Percentiles rank a stretch among this genome's conserved stretches.
Evolutionary conservation across 2,797 vertebrate genomes (phyloP).

Genomic region (Sebastes hopkinsi): DNA sequence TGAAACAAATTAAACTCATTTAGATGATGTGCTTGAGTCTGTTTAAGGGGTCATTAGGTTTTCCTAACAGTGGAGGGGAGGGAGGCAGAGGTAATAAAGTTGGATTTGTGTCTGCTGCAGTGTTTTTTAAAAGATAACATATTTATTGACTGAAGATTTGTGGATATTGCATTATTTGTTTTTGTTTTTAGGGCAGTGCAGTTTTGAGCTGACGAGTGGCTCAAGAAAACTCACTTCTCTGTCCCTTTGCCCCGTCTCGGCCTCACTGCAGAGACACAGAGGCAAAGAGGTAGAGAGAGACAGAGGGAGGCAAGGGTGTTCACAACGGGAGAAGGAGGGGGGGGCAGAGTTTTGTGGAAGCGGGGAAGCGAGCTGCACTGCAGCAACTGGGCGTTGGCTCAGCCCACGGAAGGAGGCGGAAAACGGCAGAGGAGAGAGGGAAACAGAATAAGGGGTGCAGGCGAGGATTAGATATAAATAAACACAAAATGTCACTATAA

Average conservation of each 20-base stretch:
- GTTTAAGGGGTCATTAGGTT: constrained; percentile 27
- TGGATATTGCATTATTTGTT: not conserved
- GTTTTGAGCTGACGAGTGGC: not conserved
- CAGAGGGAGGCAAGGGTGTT: constrained; percentile 33
- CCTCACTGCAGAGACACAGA: constrained; percentile 64
- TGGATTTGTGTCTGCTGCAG: constrained; percentile 13
- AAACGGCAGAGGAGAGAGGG: constrained; percentile 22
- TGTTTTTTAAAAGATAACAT: not conserved
- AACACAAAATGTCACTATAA: not conserved
- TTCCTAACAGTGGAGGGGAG: not conserved
- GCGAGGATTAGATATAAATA: not conserved
- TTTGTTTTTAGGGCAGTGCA: constrained; percentile 20
- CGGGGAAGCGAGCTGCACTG: constrained; percentile 75
- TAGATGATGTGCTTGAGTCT: constrained; percentile 13
- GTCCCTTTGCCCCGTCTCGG: constrained; percentile 24
- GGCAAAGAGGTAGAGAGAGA: not conserved
- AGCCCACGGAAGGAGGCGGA: constrained; percentile 30
- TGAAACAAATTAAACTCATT: not conserved
- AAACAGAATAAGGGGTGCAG: not conserved
- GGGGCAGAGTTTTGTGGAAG: constrained; percentile 46
- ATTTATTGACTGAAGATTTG: not conserved
- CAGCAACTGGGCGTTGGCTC: constrained; percentile 82
- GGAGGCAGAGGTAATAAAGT: not conserved
- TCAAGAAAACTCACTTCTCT: constrained; percentile 4
- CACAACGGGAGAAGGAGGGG: constrained; percentile 48